Conservation (phyloP, 2,888 invertebrate species). For the Melinaea marsaeus region DNA sequence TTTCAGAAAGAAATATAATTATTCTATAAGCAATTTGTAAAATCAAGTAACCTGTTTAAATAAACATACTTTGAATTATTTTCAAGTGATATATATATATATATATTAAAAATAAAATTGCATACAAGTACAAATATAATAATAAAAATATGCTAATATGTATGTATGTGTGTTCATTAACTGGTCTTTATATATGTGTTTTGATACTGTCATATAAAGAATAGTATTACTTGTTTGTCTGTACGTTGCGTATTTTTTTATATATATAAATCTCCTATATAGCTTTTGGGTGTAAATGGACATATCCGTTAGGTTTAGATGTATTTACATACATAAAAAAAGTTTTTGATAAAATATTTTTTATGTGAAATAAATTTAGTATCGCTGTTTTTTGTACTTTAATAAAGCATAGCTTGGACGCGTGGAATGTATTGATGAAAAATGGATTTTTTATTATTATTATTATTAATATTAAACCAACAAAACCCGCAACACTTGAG, state of each 20-base stretch:
- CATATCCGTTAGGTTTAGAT: not conserved
- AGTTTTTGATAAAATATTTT: conserved; percentile 18
- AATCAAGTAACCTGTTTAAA: too few species aligned
- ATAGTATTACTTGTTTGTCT: too few species aligned
- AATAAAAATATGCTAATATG: conserved; percentile 53
- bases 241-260: too few species aligned
- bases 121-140: too few species aligned
- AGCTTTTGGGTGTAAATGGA: too few species aligned
- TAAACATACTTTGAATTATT: too few species aligned
- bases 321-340: conserved; percentile 21
- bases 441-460: conserved; percentile 59
- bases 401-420: conserved; percentile 37
- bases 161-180: conserved; percentile 60
- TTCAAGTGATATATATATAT: too few species aligned
- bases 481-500: conserved; percentile 21
- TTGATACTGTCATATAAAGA: not conserved
- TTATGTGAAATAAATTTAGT: conserved; percentile 9
- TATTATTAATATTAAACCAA: conserved; percentile 25
- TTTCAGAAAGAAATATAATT: too few species aligned
- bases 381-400: conserved; percentile 11
- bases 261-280: too few species aligned
- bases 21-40: too few species aligned
- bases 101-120: too few species aligned
- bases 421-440: conserved; percentile 42
- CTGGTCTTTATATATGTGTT: conserved; percentile 9